Evolutionary conservation across 2,113 vertebrate species (phyloP).

Genomic region (Lepus americanus): DNA sequence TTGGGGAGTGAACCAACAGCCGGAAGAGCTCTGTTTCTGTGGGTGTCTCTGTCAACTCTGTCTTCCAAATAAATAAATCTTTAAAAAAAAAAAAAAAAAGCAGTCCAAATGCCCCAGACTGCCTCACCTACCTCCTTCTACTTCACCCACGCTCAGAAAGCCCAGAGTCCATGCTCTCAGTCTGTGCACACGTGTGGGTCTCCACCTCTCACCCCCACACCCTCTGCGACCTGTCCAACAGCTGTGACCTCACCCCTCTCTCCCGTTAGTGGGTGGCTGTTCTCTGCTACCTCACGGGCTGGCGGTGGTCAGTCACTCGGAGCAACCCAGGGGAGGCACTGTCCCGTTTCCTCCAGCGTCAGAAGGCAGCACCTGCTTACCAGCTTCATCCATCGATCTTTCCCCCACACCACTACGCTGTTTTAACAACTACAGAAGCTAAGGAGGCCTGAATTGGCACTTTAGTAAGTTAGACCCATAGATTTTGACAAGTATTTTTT

Average conservation of each 20-base stretch:
- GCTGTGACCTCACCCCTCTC: neutral
- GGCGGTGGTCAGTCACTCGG: neutral
- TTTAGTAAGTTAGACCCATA: neutral
- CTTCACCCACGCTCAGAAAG: neutral
- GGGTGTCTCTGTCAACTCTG: no score
- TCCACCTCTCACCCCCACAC: neutral
- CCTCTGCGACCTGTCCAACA: neutral
- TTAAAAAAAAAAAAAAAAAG: neutral
- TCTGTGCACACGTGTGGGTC: neutral
- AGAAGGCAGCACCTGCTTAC: neutral
- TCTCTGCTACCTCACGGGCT: neutral
- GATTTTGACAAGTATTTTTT: neutral
- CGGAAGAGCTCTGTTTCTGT: no score
- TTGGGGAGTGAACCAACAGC: no score
- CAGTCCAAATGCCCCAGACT: neutral
- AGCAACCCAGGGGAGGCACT: neutral
- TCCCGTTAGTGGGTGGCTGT: neutral
- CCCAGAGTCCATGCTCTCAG: neutral
- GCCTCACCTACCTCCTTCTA: neutral
- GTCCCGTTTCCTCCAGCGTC: neutral
- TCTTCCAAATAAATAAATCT: no score
- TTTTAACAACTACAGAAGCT: conserved; percentile 4
- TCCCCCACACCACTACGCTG: neutral
- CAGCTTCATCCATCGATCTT: neutral
- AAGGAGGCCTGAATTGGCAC: neutral